phyloP scores from a whole-genome alignment of 30 jellyfish, hydroid and myxozoan genomes.

The Aurelia aurita complex sp. Pacific region DNA sequence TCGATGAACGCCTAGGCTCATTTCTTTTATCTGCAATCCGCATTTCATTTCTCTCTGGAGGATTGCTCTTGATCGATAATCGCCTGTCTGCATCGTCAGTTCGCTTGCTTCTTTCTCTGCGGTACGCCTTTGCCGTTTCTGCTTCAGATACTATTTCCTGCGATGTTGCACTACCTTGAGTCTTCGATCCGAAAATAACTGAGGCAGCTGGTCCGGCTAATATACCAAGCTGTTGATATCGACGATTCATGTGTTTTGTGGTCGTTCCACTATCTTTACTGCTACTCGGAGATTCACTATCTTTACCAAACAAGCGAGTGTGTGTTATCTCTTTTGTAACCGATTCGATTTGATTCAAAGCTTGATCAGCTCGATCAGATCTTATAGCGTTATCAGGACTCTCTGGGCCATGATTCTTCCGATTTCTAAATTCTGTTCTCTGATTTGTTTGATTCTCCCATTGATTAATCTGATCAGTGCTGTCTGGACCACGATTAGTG shows the following conservation, averaged over 20 bases:
- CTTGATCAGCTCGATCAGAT: neutral
- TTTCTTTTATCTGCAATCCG: neutral
- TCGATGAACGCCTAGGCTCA: neutral
- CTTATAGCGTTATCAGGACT: neutral
- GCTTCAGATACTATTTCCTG: no score
- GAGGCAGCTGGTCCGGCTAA: neutral
- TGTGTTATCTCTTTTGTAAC: neutral
- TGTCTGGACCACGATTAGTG: neutral
- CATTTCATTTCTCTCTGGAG: neutral
- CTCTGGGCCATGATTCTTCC: neutral
- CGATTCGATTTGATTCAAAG: neutral
- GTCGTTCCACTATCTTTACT: neutral
- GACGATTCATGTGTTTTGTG: neutral
- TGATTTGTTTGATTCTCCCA: neutral
- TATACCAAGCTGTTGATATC: neutral
- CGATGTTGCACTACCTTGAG: neutral
- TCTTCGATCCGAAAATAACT: neutral
- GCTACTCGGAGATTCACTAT: neutral
- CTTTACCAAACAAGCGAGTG: neutral
- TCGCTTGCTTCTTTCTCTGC: neutral
- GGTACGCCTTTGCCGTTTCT: no score
- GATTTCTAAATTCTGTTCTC: neutral
- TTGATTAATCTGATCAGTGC: neutral
- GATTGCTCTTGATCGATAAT: neutral
- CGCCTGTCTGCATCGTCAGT: neutral